Conservation (phyloP, 2,888 invertebrate genomes). For the Orchestes rusci region DNA sequence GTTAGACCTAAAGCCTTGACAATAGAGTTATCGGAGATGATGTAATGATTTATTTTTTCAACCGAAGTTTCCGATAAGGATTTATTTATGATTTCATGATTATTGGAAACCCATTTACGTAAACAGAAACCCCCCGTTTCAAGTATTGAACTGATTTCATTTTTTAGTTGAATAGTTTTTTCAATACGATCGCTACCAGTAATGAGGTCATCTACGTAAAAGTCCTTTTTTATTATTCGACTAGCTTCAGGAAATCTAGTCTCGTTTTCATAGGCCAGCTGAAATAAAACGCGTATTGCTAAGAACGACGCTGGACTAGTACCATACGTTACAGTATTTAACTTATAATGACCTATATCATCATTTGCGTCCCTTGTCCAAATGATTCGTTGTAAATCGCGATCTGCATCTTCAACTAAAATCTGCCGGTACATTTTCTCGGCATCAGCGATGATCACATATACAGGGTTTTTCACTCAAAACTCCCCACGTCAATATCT, state of each 20-base stretch:
- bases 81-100: background rate
- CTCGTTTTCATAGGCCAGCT: too few species aligned
- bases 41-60: background rate
- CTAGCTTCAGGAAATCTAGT: too few species aligned
- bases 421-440: too few species aligned
- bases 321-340: too few species aligned
- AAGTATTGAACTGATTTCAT: background rate
- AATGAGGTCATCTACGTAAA: too few species aligned
- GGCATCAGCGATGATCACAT: too few species aligned
- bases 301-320: too few species aligned
- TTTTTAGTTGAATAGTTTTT: constrained; percentile 1
- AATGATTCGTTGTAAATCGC: constrained; percentile 2
- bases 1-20: background rate
- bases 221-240: too few species aligned
- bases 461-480: too few species aligned
- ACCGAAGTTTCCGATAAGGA: background rate
- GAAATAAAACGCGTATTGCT: too few species aligned
- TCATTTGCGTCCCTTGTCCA: background rate
- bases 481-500: too few species aligned
- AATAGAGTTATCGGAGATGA: background rate
- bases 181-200: too few species aligned
- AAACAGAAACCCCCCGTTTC: background rate
- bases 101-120: constrained; percentile 2
- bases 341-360: background rate
- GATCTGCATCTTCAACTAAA: background rate